These are phyloP conservation scores for Micrasema minimum DNA, from an alignment of 1,140 invertebrate genomes.

Conservation along the genomic window DNA sequence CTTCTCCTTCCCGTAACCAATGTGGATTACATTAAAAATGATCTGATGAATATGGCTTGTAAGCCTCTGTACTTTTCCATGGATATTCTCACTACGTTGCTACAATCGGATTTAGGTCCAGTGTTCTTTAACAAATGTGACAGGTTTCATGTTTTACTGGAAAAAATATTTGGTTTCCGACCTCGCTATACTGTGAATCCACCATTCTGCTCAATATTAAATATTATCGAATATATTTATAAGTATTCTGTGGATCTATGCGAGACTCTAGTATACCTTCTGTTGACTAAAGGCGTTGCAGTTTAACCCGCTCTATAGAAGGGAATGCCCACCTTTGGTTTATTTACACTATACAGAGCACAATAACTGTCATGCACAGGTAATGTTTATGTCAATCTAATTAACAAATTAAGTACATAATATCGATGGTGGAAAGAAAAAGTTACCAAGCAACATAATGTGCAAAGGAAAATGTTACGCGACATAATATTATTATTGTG, in stretches of 20 bases:
- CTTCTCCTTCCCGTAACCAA: constrained; percentile 58
- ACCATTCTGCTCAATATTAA: constrained; percentile 60
- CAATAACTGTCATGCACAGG: constrained; percentile 51
- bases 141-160: constrained; percentile 57
- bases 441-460: no score
- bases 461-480: no score
- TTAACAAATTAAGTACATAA: not conserved
- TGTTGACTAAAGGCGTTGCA: constrained; percentile 59
- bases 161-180: constrained; percentile 57
- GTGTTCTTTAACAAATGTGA: constrained; percentile 61
- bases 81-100: constrained; percentile 59
- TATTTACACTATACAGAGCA: constrained; percentile 61
- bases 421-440: no score
- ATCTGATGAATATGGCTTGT: constrained; percentile 61
- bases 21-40: constrained; percentile 56
- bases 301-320: constrained; percentile 59
- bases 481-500: no score
- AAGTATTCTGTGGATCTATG: constrained; percentile 59
- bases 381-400: constrained; percentile 8
- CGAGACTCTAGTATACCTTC: constrained; percentile 60
- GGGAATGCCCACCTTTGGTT: constrained; percentile 65
- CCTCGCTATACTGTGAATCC: constrained; percentile 58
- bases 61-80: constrained; percentile 63
- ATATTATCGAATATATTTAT: constrained; percentile 64
- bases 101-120: constrained; percentile 60